These are phyloP conservation scores for Aphodius sticticus DNA, from an alignment of 2,888 invertebrate genomes.

Conservation along the genomic window DNA sequence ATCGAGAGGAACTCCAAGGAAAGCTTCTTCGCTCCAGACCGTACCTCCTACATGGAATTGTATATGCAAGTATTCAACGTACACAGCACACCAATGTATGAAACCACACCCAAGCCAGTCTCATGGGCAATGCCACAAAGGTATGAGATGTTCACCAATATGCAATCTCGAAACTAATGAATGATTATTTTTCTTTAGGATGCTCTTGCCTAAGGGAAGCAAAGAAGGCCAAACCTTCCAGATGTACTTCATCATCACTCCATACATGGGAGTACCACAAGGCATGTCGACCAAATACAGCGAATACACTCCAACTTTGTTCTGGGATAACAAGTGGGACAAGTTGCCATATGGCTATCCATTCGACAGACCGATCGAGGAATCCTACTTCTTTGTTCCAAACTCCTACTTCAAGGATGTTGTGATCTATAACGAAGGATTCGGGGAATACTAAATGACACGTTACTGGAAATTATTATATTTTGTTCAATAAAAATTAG, in stretches of 20 bases:
- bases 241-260: slow-evolving; percentile 61
- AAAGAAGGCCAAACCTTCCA: slow-evolving; percentile 67
- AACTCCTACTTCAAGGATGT: slow-evolving; percentile 74
- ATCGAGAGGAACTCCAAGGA: slow-evolving; percentile 64
- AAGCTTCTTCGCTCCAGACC: slow-evolving; percentile 69
- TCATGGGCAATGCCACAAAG: slow-evolving; percentile 71
- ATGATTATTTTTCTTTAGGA: slow-evolving; percentile 46
- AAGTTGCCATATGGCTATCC: slow-evolving; percentile 76
- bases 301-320: slow-evolving; percentile 5
- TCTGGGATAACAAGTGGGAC: slow-evolving; percentile 33
- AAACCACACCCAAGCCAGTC: slow-evolving; percentile 64
- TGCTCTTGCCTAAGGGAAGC: slow-evolving; percentile 76
- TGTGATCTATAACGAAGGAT: slow-evolving; percentile 66
- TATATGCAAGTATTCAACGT: slow-evolving; percentile 69
- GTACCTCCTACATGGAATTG: slow-evolving; percentile 69
- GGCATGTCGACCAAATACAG: slow-evolving; percentile 21
- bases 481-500: background rate
- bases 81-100: slow-evolving; percentile 56
- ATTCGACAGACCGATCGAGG: slow-evolving; percentile 71
- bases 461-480: background rate
- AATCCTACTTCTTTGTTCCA: slow-evolving; percentile 66
- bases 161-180: background rate
- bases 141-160: background rate
- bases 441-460: background rate
- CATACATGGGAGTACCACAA: slow-evolving; percentile 44